Base-by-base conservation (phyloP, 2,888 invertebrate species). In the Mythimna impura region DNA sequence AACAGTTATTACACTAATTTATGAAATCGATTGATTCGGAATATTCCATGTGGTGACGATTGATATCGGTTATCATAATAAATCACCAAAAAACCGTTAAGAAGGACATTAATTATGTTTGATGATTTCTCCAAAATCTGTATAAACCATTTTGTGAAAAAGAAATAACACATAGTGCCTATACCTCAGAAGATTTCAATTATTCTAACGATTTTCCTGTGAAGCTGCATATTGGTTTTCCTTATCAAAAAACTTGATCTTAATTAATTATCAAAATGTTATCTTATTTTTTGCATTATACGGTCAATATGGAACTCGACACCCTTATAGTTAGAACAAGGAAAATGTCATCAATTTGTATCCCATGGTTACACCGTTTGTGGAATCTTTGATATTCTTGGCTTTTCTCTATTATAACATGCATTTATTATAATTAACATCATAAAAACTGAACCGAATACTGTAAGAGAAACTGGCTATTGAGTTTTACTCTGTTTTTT, bases 1-100 rank as follows among this genome's bases (percentile, higher is more conserved):
- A 61, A 76, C 17, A 61, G 25, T 34, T 74, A 57, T 58, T 65
- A 22, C 66, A 76, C 12, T 54, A 60, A 73, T 73, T 63, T 34
- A 66, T 54, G 25, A 60, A 52, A 60, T 57, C 30, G 10, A 36
- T 30, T 34, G 40, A 43, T 40, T 47, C 25, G 60, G 47, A 76
- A 74, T 67, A 55, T 74, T 67, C 47, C 68, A 40, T 22, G 36
- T 54, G 22, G 34, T n/a, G 34, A 20, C 43, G 17, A 54, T n/a
- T 75, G 12, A n/a, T 58, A 65, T 65, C 52, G 3, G 40, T 40
- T 40, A 64, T 74, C 36, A 8, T 65, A 55, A 58, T 71, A 7
- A 47, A 47, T 57, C 17, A 3, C 8, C 34, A 36, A 60, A 67
- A 50, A 8, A 14, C 36, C 10, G n/a, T 58, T 58, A n/a, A 36